Base-by-base conservation (phyloP, 1,140 invertebrate genomes). In the Penaeus chinensis region DNA sequence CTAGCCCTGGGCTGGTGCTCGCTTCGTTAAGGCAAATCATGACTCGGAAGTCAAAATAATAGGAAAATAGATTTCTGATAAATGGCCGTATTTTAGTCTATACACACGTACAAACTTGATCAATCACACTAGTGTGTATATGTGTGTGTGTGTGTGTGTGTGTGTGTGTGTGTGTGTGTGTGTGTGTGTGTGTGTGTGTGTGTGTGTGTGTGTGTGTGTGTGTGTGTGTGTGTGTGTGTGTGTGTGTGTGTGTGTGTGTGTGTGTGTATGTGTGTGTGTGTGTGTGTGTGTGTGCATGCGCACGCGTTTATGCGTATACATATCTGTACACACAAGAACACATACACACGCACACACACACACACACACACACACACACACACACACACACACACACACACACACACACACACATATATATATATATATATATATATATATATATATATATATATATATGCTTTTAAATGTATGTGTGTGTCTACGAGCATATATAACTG, bases 361-460 rank as follows among this genome's bases (percentile, higher is more conserved):
- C 20, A 77, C 74, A 77, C 74, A 77, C 54, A n/a, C n/a, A n/a
- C n/a, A n/a, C n/a, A n/a, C n/a, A n/a, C n/a, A n/a, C n/a, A n/a
- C n/a, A n/a, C n/a, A n/a, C n/a, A n/a, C n/a, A n/a, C n/a, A n/a
- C n/a, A n/a, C 32, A 76, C 32, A 37, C 32, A 76, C 20, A 76
- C 32, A 32, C 32, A 76, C 32, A 76, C 32, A 32, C 47, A 37
- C 32, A 76, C 32, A 76, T 37, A 76, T 76, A 76, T 76, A 76
- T 37, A 16, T 76, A 37, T 24, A n/a, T 42, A 20, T 11, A 32
- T 47, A 19, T 78, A 22, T 5, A 32, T 32, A 20, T 37, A 11
- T 37, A 24, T 22, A 77, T 37, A 32, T 37, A 37, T 13, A 77
- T 13, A 42, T 22, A 42, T n/a, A 32, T 32, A 61, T 62, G n/a